These are phyloP conservation scores for Coleophora flavipennella DNA, from an alignment of 2,888 invertebrate species.

Conservation along the genomic window DNA sequence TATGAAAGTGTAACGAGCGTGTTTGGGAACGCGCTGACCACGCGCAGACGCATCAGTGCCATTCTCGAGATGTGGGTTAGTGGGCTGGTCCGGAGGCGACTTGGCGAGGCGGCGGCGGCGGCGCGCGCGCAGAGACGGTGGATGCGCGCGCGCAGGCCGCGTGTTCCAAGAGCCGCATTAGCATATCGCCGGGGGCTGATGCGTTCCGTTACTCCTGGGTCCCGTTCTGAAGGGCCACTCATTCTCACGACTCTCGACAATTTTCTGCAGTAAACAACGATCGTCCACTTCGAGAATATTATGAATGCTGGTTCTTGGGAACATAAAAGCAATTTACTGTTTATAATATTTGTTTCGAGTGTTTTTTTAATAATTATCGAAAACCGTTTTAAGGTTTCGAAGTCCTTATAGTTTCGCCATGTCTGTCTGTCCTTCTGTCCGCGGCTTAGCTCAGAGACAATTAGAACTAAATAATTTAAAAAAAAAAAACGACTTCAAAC, in stretches of 20 bases:
- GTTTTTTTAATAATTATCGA: no score
- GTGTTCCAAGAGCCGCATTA: constrained; percentile 48
- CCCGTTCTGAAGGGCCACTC: constrained; percentile 48
- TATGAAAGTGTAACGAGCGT: constrained; percentile 66
- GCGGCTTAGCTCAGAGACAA: no score
- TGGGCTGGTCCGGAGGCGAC: constrained; percentile 13
- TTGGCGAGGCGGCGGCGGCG: constrained; percentile 37
- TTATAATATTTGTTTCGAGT: no score
- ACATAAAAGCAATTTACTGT: no score
- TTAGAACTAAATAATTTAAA: no score
- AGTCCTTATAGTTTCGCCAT: no score
- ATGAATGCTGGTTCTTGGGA: no score
- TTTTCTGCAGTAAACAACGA: constrained; percentile 23
- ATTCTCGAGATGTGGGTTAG: constrained; percentile 62
- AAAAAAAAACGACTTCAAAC: no score
- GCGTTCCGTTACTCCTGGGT: constrained; percentile 54
- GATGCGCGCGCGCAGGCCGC: constrained; percentile 12
- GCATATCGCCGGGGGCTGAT: constrained; percentile 61
- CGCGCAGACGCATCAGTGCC: constrained; percentile 58
- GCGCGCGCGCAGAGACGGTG: constrained; percentile 23
- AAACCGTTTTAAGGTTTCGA: no score
- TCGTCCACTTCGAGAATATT: not conserved
- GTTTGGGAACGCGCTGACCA: constrained; percentile 56
- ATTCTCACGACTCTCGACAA: constrained; percentile 46
- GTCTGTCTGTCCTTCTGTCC: no score